A percentile compares a stretch with the other conserved stretches of the same genome.
Conservation (phyloP, 2,888 invertebrate species). For the Drosophila barbarae region DNA sequence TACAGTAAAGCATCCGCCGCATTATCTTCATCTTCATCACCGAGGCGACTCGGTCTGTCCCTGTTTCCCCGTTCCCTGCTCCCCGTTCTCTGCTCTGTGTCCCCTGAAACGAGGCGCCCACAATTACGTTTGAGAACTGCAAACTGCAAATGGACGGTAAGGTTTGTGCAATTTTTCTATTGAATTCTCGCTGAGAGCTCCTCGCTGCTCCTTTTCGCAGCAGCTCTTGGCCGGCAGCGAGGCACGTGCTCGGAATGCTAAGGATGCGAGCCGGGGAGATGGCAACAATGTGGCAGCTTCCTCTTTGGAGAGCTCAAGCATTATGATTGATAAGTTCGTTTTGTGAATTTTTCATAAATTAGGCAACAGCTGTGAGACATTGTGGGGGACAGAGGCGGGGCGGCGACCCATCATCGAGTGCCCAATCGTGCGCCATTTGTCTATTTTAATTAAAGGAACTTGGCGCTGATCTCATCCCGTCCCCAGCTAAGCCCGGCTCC, state of each 20-base stretch:
- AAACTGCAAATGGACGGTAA: constrained; percentile 50
- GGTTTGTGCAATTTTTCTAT: constrained; percentile 62
- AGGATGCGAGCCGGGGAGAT: constrained; percentile 36
- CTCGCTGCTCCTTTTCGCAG: constrained; percentile 5
- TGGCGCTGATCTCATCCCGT: constrained; percentile 37
- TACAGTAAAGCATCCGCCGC: constrained; percentile 68
- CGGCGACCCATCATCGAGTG: constrained; percentile 50
- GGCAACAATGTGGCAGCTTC: constrained; percentile 59
- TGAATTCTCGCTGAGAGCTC: constrained; percentile 58
- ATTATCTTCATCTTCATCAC: constrained; percentile 68
- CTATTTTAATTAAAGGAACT: constrained; percentile 68
- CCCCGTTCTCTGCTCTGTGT: neutral
- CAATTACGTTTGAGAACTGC: constrained; percentile 66
- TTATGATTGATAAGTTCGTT: constrained; percentile 73
- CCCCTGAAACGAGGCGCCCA: constrained; percentile 43
- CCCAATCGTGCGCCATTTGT: constrained; percentile 72
- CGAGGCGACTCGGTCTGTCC: constrained; percentile 3
- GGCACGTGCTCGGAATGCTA: constrained; percentile 65
- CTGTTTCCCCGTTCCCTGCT: neutral
- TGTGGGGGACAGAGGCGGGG: neutral
- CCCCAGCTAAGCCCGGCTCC: constrained; percentile 10
- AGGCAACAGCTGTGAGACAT: constrained; percentile 62
- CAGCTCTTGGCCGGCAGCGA: constrained; percentile 47
- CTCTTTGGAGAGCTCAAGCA: constrained; percentile 48
- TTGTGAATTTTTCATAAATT: constrained; percentile 73